Base-by-base conservation (phyloP, 2,888 invertebrate genomes). In the Aleiodes alternator region DNA sequence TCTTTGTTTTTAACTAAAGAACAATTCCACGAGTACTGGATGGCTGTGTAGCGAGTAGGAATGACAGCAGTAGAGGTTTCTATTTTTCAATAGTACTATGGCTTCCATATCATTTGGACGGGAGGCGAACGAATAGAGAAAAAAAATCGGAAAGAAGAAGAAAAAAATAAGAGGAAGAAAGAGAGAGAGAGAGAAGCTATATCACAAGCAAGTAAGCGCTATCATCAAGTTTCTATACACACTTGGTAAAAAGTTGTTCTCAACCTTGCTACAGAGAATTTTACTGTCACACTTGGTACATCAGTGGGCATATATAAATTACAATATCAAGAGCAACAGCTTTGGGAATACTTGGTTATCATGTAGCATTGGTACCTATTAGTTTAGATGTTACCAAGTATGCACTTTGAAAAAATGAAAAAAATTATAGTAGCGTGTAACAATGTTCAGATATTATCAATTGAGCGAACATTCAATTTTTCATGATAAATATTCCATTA, bases 271-370 rank as follows among this genome's bases (percentile, higher is more conserved):
- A 51, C 51, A 59, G 16, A n/a, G 14, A 61, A 50, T 72, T 72
- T 61, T 53, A 72, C 72, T 53, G 72, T 72, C 64, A 72, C 48
- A 50, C 48, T 51, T 34, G 53, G 7, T 29, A 34, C 29, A n/a
- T 66, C 48, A 72, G 14, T 29, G 53, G 66, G 55, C 64, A 55
- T 72, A 72, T 72, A 72, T 72, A 66, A 72, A 72, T 72, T 72
- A 72, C 64, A 72, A 56, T 55, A 12, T 66, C 31, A 51, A 61
- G 38, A 51, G 50, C 38, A 66, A 43, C 38, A 53, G 61, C 43
- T 29, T 64, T 64, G 29, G 55, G 16, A 55, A 64, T 64, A 43
- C 61, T 51, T 59, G 29, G n/a, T n/a, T n/a, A 71, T 29, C 50
- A 29, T 16, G 51, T 61, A 38, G 43, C 61, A 61, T 61, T 23